Evolutionary conservation across 1,140 invertebrate genomes (phyloP).

Genomic region (Drosophila triauraria): DNA sequence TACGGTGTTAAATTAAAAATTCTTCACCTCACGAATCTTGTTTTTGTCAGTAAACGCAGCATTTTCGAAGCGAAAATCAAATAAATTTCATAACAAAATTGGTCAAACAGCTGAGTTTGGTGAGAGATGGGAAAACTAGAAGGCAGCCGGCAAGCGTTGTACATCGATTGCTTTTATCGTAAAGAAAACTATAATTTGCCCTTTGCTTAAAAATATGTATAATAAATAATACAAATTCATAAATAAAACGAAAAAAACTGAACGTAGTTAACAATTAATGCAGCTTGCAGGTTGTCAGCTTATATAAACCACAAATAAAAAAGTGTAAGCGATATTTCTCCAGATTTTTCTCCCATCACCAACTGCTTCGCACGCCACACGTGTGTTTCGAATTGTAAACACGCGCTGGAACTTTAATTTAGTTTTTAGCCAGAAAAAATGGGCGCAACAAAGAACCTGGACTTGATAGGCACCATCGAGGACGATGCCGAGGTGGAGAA

Average conservation of each 20-base stretch:
- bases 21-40: constrained; percentile 35
- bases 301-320: background rate
- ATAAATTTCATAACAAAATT: constrained; percentile 78
- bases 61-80: constrained; percentile 39
- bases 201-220: too few relatives aligned
- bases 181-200: too few relatives aligned
- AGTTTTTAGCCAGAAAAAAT: constrained; percentile 46
- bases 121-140: background rate
- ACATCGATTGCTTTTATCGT: constrained; percentile 15
- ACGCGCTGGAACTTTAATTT: constrained; percentile 48
- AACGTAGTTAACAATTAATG: background rate
- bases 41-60: constrained; percentile 65
- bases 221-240: background rate
- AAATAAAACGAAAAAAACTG: background rate
- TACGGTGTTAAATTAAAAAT: background rate
- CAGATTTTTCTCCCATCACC: constrained; percentile 2
- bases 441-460: constrained; percentile 75
- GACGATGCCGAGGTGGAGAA: constrained; percentile 92
- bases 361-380: constrained; percentile 45
- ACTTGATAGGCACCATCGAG: constrained; percentile 89
- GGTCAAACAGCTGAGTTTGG: constrained; percentile 45
- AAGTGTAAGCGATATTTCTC: background rate
- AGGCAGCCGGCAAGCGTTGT: background rate
- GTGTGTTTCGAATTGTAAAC: constrained; percentile 67
- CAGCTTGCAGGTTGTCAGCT: background rate